Evolutionary conservation across 2,888 invertebrate genomes (phyloP), one percentile per base, ranked within the genome.

Genomic region (Gibbula magus): DNA sequence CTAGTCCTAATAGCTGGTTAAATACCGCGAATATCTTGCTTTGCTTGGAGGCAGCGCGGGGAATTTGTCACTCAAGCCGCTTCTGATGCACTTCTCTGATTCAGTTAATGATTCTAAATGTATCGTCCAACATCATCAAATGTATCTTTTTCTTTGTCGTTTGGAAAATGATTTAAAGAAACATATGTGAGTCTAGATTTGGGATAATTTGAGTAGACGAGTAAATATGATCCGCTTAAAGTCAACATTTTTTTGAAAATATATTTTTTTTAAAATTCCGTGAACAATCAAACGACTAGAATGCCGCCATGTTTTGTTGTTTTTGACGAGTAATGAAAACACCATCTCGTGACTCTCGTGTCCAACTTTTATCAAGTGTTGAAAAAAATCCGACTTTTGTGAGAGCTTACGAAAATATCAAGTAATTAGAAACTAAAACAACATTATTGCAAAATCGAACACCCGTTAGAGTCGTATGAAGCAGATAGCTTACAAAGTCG

Each of bases 371-470:
- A 66, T 66, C 66, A 25, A 20, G 70, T 70, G 70, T 70, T 32
- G 39, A 39, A 70, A 70, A 39, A 39, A 70, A 32, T 20, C 20
- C 29, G n/a, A 18, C 20, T 70, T 70, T 29, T 35, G 25, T 35
- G 20, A 35, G 39, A 32, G 18, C 1, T 25, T 20, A 13, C 32
- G 25, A 70, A 39, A 20, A 70, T 70, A 32, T 32, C 8, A 70
- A 35, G 70, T 35, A 70, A 70, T 32, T 4, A 20, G 39, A 32
- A 39, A 70, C 70, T 70, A 70, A 70, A 70, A 70, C 70, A 70
- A 70, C 70, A 39, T n/a, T 32, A 35, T 70, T 39, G 35, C 39
- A 18, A 29, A 32, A 70, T 20, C 10, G 39, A 32, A 32, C 32
- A 35, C 70, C 35, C 39, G 70, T 35, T 35, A 35, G 70, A 70